Conservation (phyloP, 2,797 vertebrate species). For the Allenopithecus nigroviridis region DNA sequence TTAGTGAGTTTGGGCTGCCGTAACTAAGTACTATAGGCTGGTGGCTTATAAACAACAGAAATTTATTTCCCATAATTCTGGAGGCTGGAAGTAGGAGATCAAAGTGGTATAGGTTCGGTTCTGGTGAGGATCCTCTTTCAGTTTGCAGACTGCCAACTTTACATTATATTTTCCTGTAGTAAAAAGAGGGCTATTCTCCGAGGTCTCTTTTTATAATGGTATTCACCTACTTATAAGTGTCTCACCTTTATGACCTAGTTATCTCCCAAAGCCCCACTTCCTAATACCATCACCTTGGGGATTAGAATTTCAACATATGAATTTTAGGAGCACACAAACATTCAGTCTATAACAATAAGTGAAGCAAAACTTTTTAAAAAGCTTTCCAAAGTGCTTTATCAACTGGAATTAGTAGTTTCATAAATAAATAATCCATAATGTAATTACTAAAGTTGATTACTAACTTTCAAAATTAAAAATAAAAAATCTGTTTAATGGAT, state of each 20-base stretch:
- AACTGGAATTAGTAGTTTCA: neutral
- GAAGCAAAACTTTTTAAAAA: neutral
- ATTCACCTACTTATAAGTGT: neutral
- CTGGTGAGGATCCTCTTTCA: neutral
- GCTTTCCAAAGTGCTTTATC: neutral
- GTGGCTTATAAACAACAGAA: neutral
- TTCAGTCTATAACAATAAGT: neutral
- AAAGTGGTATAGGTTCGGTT: neutral
- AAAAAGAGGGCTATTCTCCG: neutral
- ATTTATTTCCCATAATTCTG: neutral
- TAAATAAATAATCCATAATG: neutral
- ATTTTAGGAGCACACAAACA: neutral
- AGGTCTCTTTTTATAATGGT: neutral
- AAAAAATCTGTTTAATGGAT: neutral
- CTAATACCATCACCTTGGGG: neutral
- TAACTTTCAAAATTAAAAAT: neutral
- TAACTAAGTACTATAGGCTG: neutral
- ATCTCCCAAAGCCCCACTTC: neutral
- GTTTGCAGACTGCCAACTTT: neutral
- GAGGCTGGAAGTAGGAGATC: neutral
- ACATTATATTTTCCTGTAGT: neutral
- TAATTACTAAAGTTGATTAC: neutral
- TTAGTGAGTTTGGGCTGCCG: neutral
- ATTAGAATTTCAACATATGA: neutral
- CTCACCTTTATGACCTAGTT: neutral